These are phyloP conservation scores for Timandra comae DNA, from an alignment of 2,888 invertebrate species.

Conservation along the genomic window DNA sequence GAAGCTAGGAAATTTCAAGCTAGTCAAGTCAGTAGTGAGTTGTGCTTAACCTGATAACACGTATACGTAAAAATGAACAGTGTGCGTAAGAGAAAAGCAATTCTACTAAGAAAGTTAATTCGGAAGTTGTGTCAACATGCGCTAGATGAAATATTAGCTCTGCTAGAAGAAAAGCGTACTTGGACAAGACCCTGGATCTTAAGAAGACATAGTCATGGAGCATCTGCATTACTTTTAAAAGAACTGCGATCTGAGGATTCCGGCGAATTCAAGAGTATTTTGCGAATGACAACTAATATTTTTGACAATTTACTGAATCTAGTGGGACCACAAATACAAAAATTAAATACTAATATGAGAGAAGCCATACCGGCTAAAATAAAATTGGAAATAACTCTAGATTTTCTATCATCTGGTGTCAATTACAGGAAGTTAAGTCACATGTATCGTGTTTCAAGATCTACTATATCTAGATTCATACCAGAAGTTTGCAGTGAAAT, in stretches of 20 bases:
- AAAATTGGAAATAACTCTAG: constrained; percentile 3
- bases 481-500: constrained; percentile 1
- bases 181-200: constrained; percentile 5
- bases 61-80: constrained; percentile 7
- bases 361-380: constrained; percentile 4
- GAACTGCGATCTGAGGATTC: constrained; percentile 2
- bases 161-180: constrained; percentile 5
- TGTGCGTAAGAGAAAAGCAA: constrained; percentile 8
- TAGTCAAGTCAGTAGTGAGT: constrained; percentile 5
- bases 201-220: constrained; percentile 3
- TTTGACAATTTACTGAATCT: constrained; percentile 3
- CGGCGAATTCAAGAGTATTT: constrained; percentile 5
- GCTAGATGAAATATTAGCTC: constrained; percentile 6
- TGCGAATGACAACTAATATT: constrained; percentile 5
- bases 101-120: constrained; percentile 1
- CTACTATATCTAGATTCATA: constrained; percentile 2
- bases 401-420: constrained; percentile 3
- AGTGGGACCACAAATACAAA: constrained; percentile 3
- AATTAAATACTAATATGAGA: constrained; percentile 3
- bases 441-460: constrained; percentile 4
- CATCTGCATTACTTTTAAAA: constrained; percentile 4
- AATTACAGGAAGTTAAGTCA: constrained; percentile 6
- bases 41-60: constrained; percentile 4
- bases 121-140: background rate
- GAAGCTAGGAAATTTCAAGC: constrained; percentile 6